A percentile compares a stretch with the other conserved stretches of the same genome.
Conservation (phyloP, 1,140 invertebrate species). For the Wasmannia auropunctata region DNA sequence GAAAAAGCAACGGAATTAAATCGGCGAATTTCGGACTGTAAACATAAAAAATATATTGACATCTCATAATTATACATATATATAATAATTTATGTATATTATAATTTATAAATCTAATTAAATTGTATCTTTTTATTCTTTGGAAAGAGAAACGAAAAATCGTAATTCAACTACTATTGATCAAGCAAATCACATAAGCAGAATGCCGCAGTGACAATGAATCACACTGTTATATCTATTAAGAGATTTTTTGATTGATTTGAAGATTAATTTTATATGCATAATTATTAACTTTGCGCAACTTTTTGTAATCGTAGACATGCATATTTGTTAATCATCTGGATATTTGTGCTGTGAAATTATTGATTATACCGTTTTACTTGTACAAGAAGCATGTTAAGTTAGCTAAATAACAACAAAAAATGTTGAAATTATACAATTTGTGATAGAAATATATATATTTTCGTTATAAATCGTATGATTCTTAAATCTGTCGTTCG, state of each 20-base stretch:
- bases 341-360: not conserved
- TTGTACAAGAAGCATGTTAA: not conserved
- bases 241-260: not conserved
- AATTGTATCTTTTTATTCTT: not conserved
- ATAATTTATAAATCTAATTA: constrained; percentile 12
- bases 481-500: not conserved
- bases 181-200: not conserved
- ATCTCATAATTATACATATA: not conserved
- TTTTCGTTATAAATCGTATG: not conserved
- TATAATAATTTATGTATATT: not conserved
- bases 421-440: not conserved
- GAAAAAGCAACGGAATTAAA: not conserved
- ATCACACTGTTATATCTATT: not conserved
- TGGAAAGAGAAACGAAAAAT: not conserved
- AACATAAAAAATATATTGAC: not conserved
- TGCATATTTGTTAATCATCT: not conserved
- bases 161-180: not conserved
- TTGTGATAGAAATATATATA: not conserved
- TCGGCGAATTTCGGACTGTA: not conserved
- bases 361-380: not conserved
- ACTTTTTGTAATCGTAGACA: not conserved
- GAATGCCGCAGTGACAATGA: not conserved
- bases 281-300: not conserved
- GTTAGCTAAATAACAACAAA: not conserved
- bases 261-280: not conserved